Evolutionary conservation across 1,140 invertebrate species (phyloP).

Genomic region (Neomicropteryx cornuta): DNA sequence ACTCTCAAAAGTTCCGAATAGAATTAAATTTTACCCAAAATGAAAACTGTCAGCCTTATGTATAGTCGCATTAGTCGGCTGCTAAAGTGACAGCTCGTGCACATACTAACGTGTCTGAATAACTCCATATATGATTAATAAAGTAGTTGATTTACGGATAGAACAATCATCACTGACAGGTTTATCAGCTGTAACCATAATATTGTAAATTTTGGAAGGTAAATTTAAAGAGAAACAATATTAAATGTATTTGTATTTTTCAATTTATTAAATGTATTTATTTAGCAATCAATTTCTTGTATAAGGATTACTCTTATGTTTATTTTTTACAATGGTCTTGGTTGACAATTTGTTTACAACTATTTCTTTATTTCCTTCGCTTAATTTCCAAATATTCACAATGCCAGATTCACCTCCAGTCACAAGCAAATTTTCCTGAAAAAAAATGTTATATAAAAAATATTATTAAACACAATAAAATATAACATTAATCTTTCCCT

Average conservation of each 20-base stretch:
- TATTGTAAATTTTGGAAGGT: too few species aligned
- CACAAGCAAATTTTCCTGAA: slow-evolving; percentile 43
- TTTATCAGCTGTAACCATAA: too few species aligned
- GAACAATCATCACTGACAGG: too few species aligned
- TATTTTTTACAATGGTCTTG: not conserved
- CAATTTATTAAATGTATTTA: not conserved
- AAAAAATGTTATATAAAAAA: slow-evolving; percentile 13
- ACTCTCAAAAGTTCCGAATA: too few species aligned
- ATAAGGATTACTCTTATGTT: not conserved
- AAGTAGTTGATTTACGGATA: too few species aligned
- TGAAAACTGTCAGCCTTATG: too few species aligned
- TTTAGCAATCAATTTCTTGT: not conserved
- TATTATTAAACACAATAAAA: slow-evolving; percentile 7
- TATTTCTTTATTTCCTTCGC: not conserved
- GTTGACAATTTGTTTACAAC: not conserved
- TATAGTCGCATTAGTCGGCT: too few species aligned
- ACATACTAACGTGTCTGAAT: too few species aligned
- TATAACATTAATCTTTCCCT: slow-evolving; percentile 7
- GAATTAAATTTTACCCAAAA: too few species aligned
- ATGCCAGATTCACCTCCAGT: slow-evolving; percentile 56
- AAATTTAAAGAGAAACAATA: too few species aligned
- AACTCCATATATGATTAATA: too few species aligned
- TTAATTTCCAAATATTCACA: slow-evolving; percentile 46
- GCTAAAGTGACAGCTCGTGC: too few species aligned
- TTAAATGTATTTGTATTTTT: not conserved